A percentile compares a stretch with the other conserved stretches of the same genome.
These are phyloP conservation scores for Lepisosteus osseus DNA, from an alignment of 2,113 vertebrate species.

Conservation along the genomic window DNA sequence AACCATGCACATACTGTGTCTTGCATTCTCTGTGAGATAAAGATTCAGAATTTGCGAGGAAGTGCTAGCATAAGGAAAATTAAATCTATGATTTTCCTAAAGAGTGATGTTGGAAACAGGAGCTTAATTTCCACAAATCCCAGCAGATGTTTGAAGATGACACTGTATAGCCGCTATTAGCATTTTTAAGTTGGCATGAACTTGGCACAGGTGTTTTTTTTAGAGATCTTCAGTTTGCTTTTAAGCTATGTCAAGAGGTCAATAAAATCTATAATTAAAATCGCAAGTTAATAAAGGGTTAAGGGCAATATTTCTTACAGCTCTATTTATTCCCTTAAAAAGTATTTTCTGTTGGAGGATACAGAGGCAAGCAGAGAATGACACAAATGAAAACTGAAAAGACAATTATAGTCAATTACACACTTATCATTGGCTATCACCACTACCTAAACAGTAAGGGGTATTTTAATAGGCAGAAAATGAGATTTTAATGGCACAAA, in stretches of 20 bases:
- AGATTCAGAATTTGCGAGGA: too few relatives aligned
- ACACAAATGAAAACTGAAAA: conserved; percentile 99
- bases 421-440: conserved; percentile 95
- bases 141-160: conserved; percentile 64
- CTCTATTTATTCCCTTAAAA: conserved; percentile 70
- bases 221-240: conserved; percentile 56
- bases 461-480: conserved; percentile 99
- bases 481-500: conserved; percentile 99
- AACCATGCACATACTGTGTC: too few relatives aligned
- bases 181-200: conserved; percentile 45
- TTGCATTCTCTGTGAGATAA: too few relatives aligned
- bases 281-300: conserved; percentile 68
- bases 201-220: conserved; percentile 63
- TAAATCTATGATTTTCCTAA: too few relatives aligned
- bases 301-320: conserved; percentile 73
- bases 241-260: conserved; percentile 59
- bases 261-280: conserved; percentile 80
- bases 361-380: conserved; percentile 81
- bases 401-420: conserved; percentile 99
- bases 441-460: conserved; percentile 78
- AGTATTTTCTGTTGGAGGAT: conserved; percentile 68
- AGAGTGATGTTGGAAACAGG: too few relatives aligned
- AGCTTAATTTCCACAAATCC: conserved; percentile 51
- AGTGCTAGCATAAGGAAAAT: too few relatives aligned
- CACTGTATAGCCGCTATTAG: conserved; percentile 53